Evolutionary conservation across 2,113 vertebrate genomes (phyloP), one percentile per base, ranked within the genome.

Genomic region (Sisor rabdophorus): DNA sequence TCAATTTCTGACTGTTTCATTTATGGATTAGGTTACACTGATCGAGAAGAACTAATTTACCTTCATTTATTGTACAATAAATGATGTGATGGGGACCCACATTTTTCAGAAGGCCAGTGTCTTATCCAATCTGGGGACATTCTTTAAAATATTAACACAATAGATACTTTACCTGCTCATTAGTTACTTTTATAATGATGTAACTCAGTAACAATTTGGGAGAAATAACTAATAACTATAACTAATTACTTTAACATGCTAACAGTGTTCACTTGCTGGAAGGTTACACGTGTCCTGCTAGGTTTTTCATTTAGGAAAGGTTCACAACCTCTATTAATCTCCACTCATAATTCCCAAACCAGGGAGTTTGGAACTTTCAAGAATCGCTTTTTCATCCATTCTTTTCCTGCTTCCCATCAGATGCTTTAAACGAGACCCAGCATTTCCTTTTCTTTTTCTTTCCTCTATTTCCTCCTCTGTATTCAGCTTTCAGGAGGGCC

Each of bases 391-490:
- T 52, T 77, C 61, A 54, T 77, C 28, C 26, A 12, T 20, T 47
- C 40, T 19, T 47, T 30, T 44, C 30, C 52, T 20, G 36, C 36
- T 12, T 47, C 75, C 20, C n/a, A 22, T 56, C 54, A 19, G 15
- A 36, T 40, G 56, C 68, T 13, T 10, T 56, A 59, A 22, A 53
- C 32, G 52, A 69, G 47, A 26, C 26, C 24, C 19, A 52, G 11
- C 22, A 73, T 63, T n/a, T 24, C 47, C 47, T 68, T 64, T 70
- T 71, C 24, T 75, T 55, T 56, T 55, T 4, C 0, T 77, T 56
- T 70, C 76, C 40, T 50, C 11, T 52, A 15, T 48, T 32, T 40
- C 61, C 53, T 54, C 47, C 11, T 79, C 16, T 4, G 52, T 24
- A 22, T 40, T 26, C 13, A 6, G 20, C 55, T 74, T 59, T 64